Percentiles rank a stretch among this genome's conserved stretches.
These are phyloP conservation scores for Platysteira castanea DNA, from an alignment of 2,113 vertebrate genomes.

Conservation along the genomic window DNA sequence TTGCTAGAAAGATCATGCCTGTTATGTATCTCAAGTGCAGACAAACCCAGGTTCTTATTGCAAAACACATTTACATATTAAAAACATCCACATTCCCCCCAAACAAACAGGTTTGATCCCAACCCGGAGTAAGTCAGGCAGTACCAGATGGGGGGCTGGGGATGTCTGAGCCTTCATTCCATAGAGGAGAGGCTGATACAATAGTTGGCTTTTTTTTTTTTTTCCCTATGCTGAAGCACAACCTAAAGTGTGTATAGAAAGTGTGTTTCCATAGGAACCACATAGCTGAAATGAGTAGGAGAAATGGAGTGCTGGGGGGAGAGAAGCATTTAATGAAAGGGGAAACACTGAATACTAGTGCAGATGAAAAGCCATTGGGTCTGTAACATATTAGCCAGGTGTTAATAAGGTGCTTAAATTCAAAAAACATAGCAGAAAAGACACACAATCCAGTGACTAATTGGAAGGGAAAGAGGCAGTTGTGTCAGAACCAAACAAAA, in stretches of 20 bases:
- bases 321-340: not conserved
- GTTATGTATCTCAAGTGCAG: not conserved
- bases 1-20: not conserved
- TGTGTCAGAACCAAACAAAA: not conserved
- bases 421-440: not conserved
- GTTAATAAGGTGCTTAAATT: not conserved
- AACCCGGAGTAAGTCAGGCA: not conserved
- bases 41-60: not conserved
- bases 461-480: not conserved
- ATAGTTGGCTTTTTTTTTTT: not conserved
- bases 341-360: not conserved
- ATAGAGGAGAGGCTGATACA: not conserved
- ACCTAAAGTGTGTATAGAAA: constrained; percentile 35
- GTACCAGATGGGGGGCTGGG: not conserved
- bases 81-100: not conserved
- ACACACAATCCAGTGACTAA: not conserved
- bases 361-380: not conserved
- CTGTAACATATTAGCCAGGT: not conserved
- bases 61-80: not conserved
- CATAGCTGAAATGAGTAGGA: constrained; percentile 34
- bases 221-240: constrained; percentile 3
- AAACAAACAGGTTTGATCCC: not conserved
- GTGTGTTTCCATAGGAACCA: constrained; percentile 60
- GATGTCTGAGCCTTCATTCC: not conserved
- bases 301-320: not conserved